Percentiles rank a stretch among this genome's conserved stretches.
Evolutionary conservation across 2,888 invertebrate genomes (phyloP).

Genomic region (Pseudococcus longispinus): DNA sequence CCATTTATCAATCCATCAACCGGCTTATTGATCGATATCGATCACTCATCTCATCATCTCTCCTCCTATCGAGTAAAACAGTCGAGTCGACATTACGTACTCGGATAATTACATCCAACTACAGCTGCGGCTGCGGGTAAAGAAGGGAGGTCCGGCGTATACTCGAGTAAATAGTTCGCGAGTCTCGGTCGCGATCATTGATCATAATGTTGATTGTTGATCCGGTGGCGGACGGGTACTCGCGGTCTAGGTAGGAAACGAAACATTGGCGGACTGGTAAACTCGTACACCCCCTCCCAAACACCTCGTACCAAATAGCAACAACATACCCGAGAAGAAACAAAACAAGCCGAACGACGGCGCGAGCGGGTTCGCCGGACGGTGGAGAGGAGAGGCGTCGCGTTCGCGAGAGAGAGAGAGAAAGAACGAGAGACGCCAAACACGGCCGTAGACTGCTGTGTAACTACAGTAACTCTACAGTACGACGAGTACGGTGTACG

Average conservation of each 20-base stretch:
- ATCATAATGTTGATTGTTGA: background rate
- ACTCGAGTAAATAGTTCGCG: background rate
- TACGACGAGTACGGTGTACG: background rate
- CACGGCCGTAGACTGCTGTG: background rate
- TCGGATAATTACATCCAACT: background rate
- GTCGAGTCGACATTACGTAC: background rate
- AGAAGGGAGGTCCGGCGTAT: background rate
- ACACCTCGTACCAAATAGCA: background rate
- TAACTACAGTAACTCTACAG: background rate
- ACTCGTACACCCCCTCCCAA: background rate
- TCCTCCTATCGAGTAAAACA: background rate
- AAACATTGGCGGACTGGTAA: background rate
- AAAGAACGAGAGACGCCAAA: background rate
- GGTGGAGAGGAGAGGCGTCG: background rate
- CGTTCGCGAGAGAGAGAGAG: no score
- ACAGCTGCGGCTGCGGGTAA: no score
- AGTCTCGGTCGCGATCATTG: conserved; percentile 5
- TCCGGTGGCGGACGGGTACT: background rate
- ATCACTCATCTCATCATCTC: no score
- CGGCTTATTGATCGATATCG: no score
- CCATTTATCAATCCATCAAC: no score
- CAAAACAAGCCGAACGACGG: background rate
- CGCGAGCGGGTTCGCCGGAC: background rate
- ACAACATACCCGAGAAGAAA: background rate
- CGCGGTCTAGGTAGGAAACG: background rate